Percentiles rank a stretch among this genome's conserved stretches.
Evolutionary conservation across 1,140 invertebrate genomes (phyloP).

Genomic region (Bombus haemorrhoidalis): DNA sequence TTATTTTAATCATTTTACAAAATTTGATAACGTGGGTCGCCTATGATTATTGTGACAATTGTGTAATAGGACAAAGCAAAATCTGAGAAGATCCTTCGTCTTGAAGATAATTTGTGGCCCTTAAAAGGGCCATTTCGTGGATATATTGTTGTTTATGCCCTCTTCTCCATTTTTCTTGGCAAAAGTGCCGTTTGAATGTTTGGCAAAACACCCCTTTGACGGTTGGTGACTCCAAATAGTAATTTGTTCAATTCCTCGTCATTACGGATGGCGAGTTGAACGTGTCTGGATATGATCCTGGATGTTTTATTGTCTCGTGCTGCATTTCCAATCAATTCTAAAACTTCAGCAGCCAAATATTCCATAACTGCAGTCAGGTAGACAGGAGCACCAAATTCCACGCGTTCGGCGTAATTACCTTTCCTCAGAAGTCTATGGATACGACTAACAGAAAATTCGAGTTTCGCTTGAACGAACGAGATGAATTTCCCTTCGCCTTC

Average conservation of each 20-base stretch:
- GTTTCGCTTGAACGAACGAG: conserved; percentile 82
- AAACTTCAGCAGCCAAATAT: conserved; percentile 85
- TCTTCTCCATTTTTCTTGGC: conserved; percentile 58
- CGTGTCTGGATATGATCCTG: conserved; percentile 70
- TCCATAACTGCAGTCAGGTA: conserved; percentile 73
- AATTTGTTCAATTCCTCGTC: conserved; percentile 87
- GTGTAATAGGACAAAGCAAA: neutral
- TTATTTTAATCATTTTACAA: no score
- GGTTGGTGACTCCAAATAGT: conserved; percentile 86
- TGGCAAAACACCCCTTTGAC: conserved; percentile 87
- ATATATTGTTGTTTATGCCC: conserved; percentile 76
- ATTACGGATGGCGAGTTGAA: conserved; percentile 63
- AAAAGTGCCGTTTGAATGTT: conserved; percentile 83
- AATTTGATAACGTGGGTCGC: no score
- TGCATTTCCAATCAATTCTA: conserved; percentile 70
- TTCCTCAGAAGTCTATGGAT: conserved; percentile 54
- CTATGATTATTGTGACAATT: no score
- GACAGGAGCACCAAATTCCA: conserved; percentile 81
- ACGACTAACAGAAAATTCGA: conserved; percentile 59
- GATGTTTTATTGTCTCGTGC: conserved; percentile 61
- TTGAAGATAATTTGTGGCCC: conserved; percentile 36
- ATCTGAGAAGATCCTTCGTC: neutral
- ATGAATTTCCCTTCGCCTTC: conserved; percentile 81
- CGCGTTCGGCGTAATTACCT: conserved; percentile 70
- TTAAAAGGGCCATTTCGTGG: conserved; percentile 51